These are phyloP conservation scores for Prosapia bicincta DNA, from an alignment of 2,888 invertebrate genomes.

Conservation along the genomic window DNA sequence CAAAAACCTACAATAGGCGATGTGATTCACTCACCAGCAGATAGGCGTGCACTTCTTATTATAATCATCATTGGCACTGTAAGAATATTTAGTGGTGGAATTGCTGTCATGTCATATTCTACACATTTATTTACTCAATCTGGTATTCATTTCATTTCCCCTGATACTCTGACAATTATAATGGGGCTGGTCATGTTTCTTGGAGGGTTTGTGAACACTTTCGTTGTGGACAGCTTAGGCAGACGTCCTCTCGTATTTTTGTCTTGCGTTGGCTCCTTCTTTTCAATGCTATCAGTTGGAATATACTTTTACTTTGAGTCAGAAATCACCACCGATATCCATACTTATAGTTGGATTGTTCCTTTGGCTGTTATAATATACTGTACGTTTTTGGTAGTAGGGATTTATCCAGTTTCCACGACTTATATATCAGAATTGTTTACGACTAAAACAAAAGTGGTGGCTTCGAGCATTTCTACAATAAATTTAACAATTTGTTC, in stretches of 20 bases:
- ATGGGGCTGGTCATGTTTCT: constrained; percentile 9
- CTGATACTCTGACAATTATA: constrained; percentile 25
- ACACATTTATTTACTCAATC: constrained; percentile 30
- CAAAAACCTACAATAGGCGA: constrained; percentile 16
- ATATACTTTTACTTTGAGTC: constrained; percentile 22
- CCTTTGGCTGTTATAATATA: constrained; percentile 55
- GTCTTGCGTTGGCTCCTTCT: constrained; percentile 28
- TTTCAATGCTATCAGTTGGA: constrained; percentile 18
- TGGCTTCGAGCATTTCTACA: constrained; percentile 56
- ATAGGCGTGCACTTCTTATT: constrained; percentile 24
- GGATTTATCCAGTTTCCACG: constrained; percentile 55
- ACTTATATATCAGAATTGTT: constrained; percentile 62
- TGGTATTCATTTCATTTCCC: neutral
- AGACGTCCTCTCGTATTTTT: constrained; percentile 17
- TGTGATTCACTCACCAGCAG: constrained; percentile 20
- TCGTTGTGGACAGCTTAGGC: constrained; percentile 8
- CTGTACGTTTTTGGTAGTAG: constrained; percentile 55
- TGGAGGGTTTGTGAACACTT: constrained; percentile 11
- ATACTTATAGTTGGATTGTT: constrained; percentile 39
- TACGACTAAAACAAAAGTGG: constrained; percentile 59
- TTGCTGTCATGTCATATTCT: constrained; percentile 29
- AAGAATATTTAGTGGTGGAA: constrained; percentile 23
- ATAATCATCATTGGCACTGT: constrained; percentile 21
- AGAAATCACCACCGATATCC: constrained; percentile 9
- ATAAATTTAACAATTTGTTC: constrained; percentile 55